These are phyloP conservation scores for Dicrostonyx torquatus DNA, from an alignment of 2,797 vertebrate species.

Conservation along the genomic window DNA sequence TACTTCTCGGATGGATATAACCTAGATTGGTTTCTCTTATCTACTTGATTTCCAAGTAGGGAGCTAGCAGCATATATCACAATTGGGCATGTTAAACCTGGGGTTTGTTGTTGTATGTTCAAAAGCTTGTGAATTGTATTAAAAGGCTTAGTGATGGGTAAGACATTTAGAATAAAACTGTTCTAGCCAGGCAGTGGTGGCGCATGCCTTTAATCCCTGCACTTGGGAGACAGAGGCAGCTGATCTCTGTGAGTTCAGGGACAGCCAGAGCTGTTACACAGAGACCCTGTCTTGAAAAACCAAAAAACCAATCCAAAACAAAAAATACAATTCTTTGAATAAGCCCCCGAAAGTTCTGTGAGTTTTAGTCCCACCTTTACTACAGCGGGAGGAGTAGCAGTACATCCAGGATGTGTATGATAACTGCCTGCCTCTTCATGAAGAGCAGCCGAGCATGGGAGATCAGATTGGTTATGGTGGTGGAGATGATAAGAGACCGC, in stretches of 20 bases:
- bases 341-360: background rate
- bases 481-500: background rate
- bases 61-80: background rate
- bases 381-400: background rate
- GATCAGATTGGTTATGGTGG: background rate
- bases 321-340: slow-evolving; percentile 29
- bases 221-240: background rate
- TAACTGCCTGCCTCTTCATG: background rate
- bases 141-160: background rate
- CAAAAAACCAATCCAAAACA: background rate
- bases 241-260: too few species aligned
- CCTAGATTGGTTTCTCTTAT: slow-evolving; percentile 1
- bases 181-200: too few species aligned
- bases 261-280: too few species aligned
- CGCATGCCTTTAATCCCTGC: background rate
- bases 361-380: background rate
- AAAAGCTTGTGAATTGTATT: slow-evolving; percentile 20
- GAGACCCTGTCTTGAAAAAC: too few species aligned
- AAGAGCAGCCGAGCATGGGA: background rate
- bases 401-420: background rate
- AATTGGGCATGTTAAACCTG: background rate
- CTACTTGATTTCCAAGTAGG: background rate
- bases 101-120: background rate
- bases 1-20: slow-evolving; percentile 22
- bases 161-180: too few species aligned